These are phyloP conservation scores for Prionailurus bengalensis DNA, from an alignment of 2,113 vertebrate species.

Conservation along the genomic window DNA sequence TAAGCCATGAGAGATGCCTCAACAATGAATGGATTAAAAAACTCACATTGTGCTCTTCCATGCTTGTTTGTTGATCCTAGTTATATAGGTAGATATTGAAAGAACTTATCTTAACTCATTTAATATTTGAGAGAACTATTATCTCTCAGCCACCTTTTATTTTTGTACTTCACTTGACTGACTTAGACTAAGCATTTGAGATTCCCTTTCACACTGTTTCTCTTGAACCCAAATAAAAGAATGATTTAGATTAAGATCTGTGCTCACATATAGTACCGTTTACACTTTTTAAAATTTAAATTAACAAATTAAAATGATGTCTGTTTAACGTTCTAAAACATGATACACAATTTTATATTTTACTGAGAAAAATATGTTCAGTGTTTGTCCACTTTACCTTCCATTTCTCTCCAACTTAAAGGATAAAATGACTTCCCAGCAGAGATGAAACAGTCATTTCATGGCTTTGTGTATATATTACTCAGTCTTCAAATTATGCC, in stretches of 20 bases:
- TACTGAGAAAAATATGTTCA: background rate
- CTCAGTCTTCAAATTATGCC: background rate
- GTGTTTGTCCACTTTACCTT: background rate
- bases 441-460: background rate
- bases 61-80: background rate
- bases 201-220: background rate
- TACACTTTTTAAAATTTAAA: background rate
- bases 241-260: background rate
- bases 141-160: background rate
- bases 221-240: background rate
- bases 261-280: background rate
- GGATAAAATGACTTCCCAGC: background rate
- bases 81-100: background rate
- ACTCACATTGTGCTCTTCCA: background rate
- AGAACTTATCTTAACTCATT: background rate
- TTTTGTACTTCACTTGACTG: background rate
- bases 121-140: background rate
- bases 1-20: background rate
- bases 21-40: background rate
- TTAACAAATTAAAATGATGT: background rate
- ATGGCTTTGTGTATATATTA: background rate
- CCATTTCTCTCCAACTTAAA: background rate
- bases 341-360: background rate
- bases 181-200: background rate
- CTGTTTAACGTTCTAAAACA: background rate